Evolutionary conservation across 2,888 invertebrate genomes (phyloP).

Genomic region (Neocrepidodera transversa): DNA sequence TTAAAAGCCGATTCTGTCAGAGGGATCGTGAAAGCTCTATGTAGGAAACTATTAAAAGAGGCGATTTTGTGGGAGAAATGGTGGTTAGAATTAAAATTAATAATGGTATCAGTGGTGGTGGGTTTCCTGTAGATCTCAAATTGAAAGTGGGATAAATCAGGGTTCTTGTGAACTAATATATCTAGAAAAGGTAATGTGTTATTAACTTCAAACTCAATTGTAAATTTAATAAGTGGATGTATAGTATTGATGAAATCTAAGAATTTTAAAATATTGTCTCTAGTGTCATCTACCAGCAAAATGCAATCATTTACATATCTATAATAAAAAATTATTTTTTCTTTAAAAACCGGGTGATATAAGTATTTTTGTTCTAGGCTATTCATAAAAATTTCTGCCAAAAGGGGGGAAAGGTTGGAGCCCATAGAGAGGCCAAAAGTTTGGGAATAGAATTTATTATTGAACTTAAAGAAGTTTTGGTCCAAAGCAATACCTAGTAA

Average conservation of each 20-base stretch:
- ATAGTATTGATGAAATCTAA: not conserved
- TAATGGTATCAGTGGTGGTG: not conserved
- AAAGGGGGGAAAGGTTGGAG: conserved; percentile 1
- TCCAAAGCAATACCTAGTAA: not conserved
- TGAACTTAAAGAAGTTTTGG: conserved; percentile 9
- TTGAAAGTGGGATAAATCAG: not conserved
- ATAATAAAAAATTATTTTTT: not conserved
- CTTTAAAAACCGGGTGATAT: not conserved
- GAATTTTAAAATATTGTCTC: not conserved
- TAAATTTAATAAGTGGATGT: too few species aligned
- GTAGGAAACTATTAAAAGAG: not conserved
- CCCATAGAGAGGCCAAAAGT: conserved; percentile 7
- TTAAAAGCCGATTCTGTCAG: not conserved
- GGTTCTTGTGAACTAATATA: not conserved
- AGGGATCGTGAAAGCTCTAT: not conserved
- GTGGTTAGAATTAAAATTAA: not conserved
- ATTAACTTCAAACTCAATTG: too few species aligned
- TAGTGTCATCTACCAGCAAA: not conserved
- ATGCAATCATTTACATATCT: not conserved
- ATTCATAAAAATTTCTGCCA: conserved; percentile 1
- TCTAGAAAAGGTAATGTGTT: not conserved
- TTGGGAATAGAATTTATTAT: not conserved
- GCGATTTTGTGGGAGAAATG: not conserved
- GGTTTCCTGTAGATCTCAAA: not conserved
- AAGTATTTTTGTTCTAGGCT: not conserved